A percentile compares a stretch with the other conserved stretches of the same genome.
These are phyloP conservation scores for Saxidomus purpurata DNA, from an alignment of 1,140 invertebrate species.

Conservation along the genomic window DNA sequence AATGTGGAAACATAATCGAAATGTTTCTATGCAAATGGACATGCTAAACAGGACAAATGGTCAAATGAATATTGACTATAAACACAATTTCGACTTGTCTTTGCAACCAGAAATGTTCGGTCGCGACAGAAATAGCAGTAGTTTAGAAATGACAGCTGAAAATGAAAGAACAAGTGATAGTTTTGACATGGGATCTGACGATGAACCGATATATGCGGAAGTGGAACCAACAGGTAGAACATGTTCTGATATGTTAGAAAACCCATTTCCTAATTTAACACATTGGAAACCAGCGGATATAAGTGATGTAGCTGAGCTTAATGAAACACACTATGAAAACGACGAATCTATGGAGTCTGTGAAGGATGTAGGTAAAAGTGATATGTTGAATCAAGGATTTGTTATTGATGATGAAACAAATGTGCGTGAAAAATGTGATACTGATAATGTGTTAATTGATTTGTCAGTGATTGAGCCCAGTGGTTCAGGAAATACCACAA, in stretches of 20 bases:
- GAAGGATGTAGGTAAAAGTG: background rate
- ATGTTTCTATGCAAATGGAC: conserved; percentile 60
- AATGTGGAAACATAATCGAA: conserved; percentile 52
- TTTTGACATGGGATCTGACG: background rate
- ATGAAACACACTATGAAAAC: conserved; percentile 59
- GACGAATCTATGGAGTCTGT: conserved; percentile 23
- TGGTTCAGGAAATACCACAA: background rate
- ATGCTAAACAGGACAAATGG: background rate
- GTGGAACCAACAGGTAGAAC: conserved; percentile 20
- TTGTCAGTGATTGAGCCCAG: background rate
- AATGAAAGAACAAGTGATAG: background rate
- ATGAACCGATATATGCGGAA: conserved; percentile 68
- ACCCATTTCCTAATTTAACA: conserved; percentile 51
- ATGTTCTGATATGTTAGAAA: background rate
- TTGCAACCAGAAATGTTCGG: background rate
- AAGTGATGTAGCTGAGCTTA: conserved; percentile 29
- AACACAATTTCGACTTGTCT: background rate
- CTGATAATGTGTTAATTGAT: conserved; percentile 41
- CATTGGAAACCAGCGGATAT: conserved; percentile 50
- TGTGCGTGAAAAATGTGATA: conserved; percentile 9
- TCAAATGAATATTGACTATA: background rate
- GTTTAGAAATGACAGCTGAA: background rate
- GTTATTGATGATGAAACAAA: conserved; percentile 15
- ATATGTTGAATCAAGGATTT: conserved; percentile 51
- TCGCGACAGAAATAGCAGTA: background rate